A percentile compares a stretch with the other conserved stretches of the same genome.
These are phyloP conservation scores for Antrozous pallidus DNA, from an alignment of 2,797 vertebrate species.

Conservation along the genomic window DNA sequence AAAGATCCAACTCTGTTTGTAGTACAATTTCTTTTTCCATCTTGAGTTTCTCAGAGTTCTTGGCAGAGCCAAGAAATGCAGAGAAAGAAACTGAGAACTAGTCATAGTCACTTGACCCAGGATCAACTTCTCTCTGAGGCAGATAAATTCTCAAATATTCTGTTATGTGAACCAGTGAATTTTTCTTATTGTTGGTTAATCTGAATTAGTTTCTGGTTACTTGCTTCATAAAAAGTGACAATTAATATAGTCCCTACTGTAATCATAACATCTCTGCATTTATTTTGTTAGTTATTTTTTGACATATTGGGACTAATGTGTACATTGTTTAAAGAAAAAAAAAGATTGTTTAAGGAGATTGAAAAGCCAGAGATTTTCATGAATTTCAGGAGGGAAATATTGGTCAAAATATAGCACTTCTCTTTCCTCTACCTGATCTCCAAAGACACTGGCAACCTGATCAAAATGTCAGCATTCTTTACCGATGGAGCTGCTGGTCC, in stretches of 20 bases:
- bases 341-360: neutral
- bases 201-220: neutral
- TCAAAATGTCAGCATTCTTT: neutral
- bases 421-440: neutral
- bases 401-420: neutral
- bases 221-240: neutral
- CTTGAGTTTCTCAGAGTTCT: neutral
- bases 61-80: neutral
- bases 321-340: neutral
- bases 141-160: neutral
- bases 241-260: neutral
- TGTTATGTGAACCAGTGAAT: neutral
- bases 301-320: neutral
- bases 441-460: neutral
- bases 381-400: neutral
- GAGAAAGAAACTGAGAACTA: neutral
- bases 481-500: neutral
- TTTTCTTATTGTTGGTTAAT: conserved; percentile 24
- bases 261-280: neutral
- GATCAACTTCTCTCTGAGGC: neutral
- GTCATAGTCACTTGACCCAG: neutral
- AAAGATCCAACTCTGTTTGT: neutral
- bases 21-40: neutral
- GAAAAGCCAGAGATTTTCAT: neutral
- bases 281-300: neutral